A percentile compares a stretch with the other conserved stretches of the same genome.
These are phyloP conservation scores for Anhinga anhinga DNA, from an alignment of 2,113 vertebrate genomes.

Conservation along the genomic window DNA sequence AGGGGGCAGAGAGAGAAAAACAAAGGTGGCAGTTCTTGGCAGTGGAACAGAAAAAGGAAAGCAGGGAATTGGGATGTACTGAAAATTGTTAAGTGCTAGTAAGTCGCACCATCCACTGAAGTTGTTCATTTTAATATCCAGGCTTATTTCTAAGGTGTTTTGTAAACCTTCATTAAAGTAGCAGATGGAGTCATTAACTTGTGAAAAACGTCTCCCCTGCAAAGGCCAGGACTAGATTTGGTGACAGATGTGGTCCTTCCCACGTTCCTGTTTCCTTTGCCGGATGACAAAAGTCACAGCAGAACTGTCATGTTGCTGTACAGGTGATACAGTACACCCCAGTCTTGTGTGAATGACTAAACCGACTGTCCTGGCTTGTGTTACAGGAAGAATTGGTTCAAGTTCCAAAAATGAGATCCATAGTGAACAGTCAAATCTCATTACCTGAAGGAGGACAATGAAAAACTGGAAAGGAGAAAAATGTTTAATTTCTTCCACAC, in stretches of 20 bases:
- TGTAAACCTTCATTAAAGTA: not conserved
- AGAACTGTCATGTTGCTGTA: not conserved
- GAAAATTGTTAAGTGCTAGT: not conserved
- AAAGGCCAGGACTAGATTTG: not conserved
- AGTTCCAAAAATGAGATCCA: not conserved
- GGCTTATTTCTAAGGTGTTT: not conserved
- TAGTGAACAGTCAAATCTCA: not conserved
- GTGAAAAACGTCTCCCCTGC: not conserved
- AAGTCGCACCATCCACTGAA: not conserved
- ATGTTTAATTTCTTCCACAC: not conserved
- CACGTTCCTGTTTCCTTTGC: not conserved
- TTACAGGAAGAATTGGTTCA: not conserved
- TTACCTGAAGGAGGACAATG: not conserved
- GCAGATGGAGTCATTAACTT: not conserved
- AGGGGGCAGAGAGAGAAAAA: not conserved
- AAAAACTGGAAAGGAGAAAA: not conserved
- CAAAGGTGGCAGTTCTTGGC: not conserved
- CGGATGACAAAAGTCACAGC: not conserved
- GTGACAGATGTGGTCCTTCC: not conserved
- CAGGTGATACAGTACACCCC: rapidly evolving
- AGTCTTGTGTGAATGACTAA: not conserved
- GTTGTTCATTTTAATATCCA: not conserved
- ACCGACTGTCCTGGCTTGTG: not conserved
- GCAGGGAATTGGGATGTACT: not conserved
- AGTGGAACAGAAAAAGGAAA: not conserved